Percentiles rank a stretch among this genome's conserved stretches.
phyloP scores from a whole-genome alignment of 2,888 invertebrate species.

The Anthophora plumipes region DNA sequence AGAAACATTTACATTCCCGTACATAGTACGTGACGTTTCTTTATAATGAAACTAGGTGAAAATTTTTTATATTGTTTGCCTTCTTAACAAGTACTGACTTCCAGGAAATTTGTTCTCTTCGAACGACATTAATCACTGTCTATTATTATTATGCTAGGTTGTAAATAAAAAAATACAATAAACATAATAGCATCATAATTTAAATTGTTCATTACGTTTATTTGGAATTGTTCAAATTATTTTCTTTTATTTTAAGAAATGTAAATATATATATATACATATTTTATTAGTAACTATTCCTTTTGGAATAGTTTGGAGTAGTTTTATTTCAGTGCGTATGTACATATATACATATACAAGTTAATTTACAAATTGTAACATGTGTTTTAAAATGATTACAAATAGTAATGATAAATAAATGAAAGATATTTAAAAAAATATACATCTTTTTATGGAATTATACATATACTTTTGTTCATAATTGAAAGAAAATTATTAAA shows the following conservation, averaged over 20 bases:
- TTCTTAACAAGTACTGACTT: slow-evolving; percentile 28
- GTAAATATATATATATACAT: slow-evolving; percentile 11
- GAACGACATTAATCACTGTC: slow-evolving; percentile 79
- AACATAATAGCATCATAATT: slow-evolving; percentile 59
- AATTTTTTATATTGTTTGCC: slow-evolving; percentile 46
- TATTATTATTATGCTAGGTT: slow-evolving; percentile 79
- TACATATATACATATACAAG: neutral
- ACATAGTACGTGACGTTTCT: slow-evolving; percentile 42
- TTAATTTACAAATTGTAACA: slow-evolving; percentile 9
- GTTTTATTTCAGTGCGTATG: neutral
- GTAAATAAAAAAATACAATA: slow-evolving; percentile 79
- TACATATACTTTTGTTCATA: slow-evolving; percentile 16
- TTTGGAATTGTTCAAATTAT: slow-evolving; percentile 35
- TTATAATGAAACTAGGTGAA: slow-evolving; percentile 43
- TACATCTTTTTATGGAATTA: slow-evolving; percentile 20
- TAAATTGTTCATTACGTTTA: slow-evolving; percentile 36
- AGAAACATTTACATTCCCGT: slow-evolving; percentile 69
- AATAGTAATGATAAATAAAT: slow-evolving; percentile 8
- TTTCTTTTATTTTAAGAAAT: slow-evolving; percentile 11
- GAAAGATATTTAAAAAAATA: slow-evolving; percentile 8
- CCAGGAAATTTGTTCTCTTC: slow-evolving; percentile 72
- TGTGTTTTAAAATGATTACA: neutral
- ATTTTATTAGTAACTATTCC: slow-evolving; percentile 7
- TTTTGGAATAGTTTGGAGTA: neutral
- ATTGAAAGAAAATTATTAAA: slow-evolving; percentile 12